These are phyloP conservation scores for Salvator merianae DNA, from an alignment of 2,113 vertebrate species.

Conservation along the genomic window DNA sequence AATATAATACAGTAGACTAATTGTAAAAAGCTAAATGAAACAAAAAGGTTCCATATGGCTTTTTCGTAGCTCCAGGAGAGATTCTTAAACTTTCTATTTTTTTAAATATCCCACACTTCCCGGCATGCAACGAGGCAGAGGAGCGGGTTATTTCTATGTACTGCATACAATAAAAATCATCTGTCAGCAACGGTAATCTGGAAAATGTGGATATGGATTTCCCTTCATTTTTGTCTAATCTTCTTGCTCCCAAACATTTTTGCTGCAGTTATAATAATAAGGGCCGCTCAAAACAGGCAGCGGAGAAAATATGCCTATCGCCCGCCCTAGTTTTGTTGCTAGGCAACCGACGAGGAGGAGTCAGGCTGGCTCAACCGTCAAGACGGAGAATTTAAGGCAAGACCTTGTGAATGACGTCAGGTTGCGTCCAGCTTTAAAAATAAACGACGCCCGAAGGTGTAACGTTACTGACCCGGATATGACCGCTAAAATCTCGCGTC, in stretches of 20 bases:
- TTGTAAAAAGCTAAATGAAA: too few species aligned
- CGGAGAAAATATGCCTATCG: too few species aligned
- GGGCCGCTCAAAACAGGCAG: neutral
- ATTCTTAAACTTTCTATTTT: neutral
- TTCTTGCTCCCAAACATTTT: too few species aligned
- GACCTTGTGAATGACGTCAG: neutral
- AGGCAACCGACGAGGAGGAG: neutral
- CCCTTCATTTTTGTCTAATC: too few species aligned
- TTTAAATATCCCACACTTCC: neutral
- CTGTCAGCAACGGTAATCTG: neutral
- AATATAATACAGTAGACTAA: too few species aligned
- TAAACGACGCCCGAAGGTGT: neutral
- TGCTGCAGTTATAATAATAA: neutral
- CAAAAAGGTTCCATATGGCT: too few species aligned
- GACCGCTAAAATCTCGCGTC: too few species aligned
- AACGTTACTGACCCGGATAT: neutral
- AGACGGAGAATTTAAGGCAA: neutral
- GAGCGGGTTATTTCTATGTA: neutral
- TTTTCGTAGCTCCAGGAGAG: too few species aligned
- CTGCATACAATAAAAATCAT: neutral
- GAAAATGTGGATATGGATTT: neutral
- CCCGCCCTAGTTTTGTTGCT: neutral
- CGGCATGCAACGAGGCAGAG: neutral
- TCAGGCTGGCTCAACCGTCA: too few species aligned
- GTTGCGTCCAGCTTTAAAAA: neutral